A percentile compares a stretch with the other conserved stretches of the same genome.
phyloP scores from a whole-genome alignment of 2,888 invertebrate species.

The Eutolmus rufibarbis region DNA sequence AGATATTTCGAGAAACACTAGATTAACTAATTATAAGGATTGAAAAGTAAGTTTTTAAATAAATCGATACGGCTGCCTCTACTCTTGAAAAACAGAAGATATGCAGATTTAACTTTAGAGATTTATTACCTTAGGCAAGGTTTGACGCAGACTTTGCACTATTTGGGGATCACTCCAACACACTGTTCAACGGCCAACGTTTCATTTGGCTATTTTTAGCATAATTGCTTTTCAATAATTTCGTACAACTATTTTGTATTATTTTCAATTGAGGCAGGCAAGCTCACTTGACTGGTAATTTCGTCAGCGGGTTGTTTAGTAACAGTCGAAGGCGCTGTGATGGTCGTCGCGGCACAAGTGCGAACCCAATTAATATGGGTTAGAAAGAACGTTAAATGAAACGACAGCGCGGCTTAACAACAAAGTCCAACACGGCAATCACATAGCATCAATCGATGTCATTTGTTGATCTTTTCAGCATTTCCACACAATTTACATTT shows the following conservation, averaged over 20 bases:
- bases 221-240: not conserved
- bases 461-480: conserved; percentile 3
- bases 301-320: not conserved
- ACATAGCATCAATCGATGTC: conserved; percentile 25
- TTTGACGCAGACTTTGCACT: not conserved
- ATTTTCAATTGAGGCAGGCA: not conserved
- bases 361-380: not conserved
- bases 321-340: not conserved
- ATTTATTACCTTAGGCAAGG: not conserved
- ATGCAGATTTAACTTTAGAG: not conserved
- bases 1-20: not conserved
- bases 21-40: not conserved
- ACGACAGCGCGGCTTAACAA: not conserved
- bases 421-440: not conserved
- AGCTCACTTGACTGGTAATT: not conserved
- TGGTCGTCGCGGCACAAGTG: not conserved
- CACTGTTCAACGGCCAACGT: not conserved
- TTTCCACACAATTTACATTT: not conserved
- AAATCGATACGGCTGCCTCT: not conserved
- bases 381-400: not conserved
- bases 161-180: not conserved
- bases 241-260: not conserved
- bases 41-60: not conserved
- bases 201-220: not conserved
- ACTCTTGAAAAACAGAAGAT: not conserved